Percentiles rank a stretch among this genome's conserved stretches.
phyloP scores from a whole-genome alignment of 2,888 invertebrate species.

The Yponomeuta cagnagella region DNA sequence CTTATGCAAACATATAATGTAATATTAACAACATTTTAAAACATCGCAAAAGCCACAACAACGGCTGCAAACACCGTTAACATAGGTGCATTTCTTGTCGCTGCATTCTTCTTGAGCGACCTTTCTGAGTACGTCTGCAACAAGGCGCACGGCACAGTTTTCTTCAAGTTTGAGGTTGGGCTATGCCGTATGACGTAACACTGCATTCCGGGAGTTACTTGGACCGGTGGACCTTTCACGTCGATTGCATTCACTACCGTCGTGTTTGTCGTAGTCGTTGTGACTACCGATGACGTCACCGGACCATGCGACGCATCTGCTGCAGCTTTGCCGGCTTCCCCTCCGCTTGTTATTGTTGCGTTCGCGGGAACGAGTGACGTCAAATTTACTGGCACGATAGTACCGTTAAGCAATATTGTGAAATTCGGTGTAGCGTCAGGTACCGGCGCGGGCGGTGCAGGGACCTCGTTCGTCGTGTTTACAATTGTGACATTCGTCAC shows the following conservation, averaged over 20 bases:
- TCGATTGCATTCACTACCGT: slow-evolving; percentile 57
- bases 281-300: slow-evolving; percentile 37
- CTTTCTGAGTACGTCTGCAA: slow-evolving; percentile 56
- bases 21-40: neutral
- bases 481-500: slow-evolving; percentile 55
- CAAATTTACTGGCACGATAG: slow-evolving; percentile 45
- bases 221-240: slow-evolving; percentile 55
- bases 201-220: slow-evolving; percentile 59
- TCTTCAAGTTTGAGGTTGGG: slow-evolving; percentile 43
- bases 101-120: slow-evolving; percentile 51
- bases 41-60: slow-evolving; percentile 7
- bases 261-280: slow-evolving; percentile 50
- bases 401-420: slow-evolving; percentile 52
- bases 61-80: slow-evolving; percentile 41
- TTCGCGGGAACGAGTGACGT: slow-evolving; percentile 20
- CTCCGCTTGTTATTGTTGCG: slow-evolving; percentile 23
- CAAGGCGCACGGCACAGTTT: slow-evolving; percentile 51
- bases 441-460: slow-evolving; percentile 22
- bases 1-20: neutral
- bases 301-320: slow-evolving; percentile 4
- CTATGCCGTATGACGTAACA: slow-evolving; percentile 53
- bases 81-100: slow-evolving; percentile 40
- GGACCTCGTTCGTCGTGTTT: slow-evolving; percentile 32
- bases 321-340: neutral
- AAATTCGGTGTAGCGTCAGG: slow-evolving; percentile 28